Evolutionary conservation across 2,888 invertebrate species (phyloP).

Genomic region (Gibbula magus): DNA sequence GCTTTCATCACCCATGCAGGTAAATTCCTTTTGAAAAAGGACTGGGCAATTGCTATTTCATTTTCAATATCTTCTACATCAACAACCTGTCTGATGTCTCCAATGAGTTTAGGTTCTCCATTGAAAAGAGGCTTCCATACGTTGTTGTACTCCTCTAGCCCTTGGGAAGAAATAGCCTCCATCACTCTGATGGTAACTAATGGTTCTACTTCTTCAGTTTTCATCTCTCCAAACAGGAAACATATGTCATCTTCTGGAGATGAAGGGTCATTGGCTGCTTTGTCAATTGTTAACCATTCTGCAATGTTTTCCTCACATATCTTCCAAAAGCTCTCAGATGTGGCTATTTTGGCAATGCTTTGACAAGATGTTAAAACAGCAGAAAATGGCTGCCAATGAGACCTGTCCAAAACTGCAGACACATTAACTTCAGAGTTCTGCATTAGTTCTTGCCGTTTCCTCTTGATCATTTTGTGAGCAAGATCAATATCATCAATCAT

Average conservation of each 20-base stretch:
- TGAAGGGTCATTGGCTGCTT: not conserved
- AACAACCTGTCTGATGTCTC: constrained; percentile 22
- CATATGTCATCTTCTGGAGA: not conserved
- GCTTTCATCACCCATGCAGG: not conserved
- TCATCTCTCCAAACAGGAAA: not conserved
- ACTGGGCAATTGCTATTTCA: constrained; percentile 34
- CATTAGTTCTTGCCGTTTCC: not conserved
- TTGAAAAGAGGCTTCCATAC: constrained; percentile 32
- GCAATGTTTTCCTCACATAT: not conserved
- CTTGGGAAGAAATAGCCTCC: not conserved
- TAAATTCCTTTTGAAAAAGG: not conserved
- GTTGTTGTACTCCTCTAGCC: constrained; percentile 23
- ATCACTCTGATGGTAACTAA: not conserved
- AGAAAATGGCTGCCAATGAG: not conserved
- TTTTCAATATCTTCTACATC: not conserved
- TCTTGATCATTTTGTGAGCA: not conserved
- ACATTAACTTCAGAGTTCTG: not conserved
- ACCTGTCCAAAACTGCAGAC: not conserved
- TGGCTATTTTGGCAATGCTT: not conserved
- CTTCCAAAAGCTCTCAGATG: not conserved
- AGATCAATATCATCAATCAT: not conserved
- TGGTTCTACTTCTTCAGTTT: not conserved
- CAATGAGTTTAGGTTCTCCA: constrained; percentile 23
- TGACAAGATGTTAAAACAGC: not conserved
- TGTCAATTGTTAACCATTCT: not conserved